These are phyloP conservation scores for Aphodius sticticus DNA, from an alignment of 2,888 invertebrate species.

Conservation along the genomic window DNA sequence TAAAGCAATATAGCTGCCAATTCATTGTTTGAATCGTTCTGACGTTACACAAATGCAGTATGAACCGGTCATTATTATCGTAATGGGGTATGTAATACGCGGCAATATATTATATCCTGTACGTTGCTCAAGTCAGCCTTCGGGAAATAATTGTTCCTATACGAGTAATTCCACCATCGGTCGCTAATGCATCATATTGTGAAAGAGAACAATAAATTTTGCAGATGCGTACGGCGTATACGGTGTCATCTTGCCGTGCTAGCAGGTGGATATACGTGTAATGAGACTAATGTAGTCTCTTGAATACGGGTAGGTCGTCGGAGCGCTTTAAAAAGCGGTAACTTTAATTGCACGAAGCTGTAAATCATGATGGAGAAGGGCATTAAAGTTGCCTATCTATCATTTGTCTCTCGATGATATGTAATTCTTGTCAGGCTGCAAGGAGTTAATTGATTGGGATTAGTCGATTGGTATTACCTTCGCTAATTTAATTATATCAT, in stretches of 20 bases:
- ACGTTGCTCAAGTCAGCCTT: not conserved
- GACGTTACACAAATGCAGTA: not conserved
- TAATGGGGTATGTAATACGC: not conserved
- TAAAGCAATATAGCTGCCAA: no score
- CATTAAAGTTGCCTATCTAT: no score
- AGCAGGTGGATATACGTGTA: not conserved
- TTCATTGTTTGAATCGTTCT: no score
- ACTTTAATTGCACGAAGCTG: not conserved
- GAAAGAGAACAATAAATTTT: slow-evolving; percentile 4
- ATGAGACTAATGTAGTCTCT: not conserved
- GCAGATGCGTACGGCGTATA: not conserved
- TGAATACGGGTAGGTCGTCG: not conserved
- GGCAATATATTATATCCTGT: not conserved
- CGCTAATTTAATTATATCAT: no score
- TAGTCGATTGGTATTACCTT: no score
- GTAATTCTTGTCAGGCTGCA: no score
- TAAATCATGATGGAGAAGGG: not conserved
- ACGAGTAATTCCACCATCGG: not conserved
- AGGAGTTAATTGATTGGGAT: no score
- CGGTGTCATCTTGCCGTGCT: not conserved
- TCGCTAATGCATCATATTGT: slow-evolving; percentile 4
- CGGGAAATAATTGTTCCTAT: not conserved
- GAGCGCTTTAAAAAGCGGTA: not conserved
- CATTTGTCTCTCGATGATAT: no score
- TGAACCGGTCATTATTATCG: not conserved